Percentiles rank a stretch among this genome's conserved stretches.
phyloP scores from a whole-genome alignment of 2,888 invertebrate genomes.

The Drosophila lacicola region DNA sequence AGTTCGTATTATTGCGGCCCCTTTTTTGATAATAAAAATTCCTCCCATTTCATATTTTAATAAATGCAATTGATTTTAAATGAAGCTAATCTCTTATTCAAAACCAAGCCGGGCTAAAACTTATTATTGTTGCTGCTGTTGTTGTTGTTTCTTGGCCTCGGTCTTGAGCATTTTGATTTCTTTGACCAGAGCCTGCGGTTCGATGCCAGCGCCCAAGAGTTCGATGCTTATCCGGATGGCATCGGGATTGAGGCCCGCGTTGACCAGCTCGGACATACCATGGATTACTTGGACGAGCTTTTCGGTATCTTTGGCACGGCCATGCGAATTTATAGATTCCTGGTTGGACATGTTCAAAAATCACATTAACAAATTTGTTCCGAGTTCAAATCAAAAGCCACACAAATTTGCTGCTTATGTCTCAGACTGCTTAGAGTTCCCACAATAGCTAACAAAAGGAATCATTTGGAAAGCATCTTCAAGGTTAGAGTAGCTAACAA shows the following conservation, averaged over 20 bases:
- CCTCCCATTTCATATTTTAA: not conserved
- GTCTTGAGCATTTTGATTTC: conserved; percentile 19
- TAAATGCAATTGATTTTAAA: conserved; percentile 6
- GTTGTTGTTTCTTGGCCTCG: not conserved
- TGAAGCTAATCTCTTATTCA: not conserved
- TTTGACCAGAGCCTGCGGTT: conserved; percentile 5
- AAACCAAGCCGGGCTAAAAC: not conserved
- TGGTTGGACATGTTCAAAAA: not conserved
- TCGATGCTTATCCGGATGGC: conserved; percentile 21
- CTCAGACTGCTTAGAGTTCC: not conserved
- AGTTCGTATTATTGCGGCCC: conserved; percentile 7
- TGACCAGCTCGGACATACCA: conserved; percentile 26
- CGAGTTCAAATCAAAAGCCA: not conserved
- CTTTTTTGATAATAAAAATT: conserved; percentile 2
- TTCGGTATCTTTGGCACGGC: not conserved
- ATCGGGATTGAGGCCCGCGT: conserved; percentile 37
- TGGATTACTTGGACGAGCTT: conserved; percentile 6
- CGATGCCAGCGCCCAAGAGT: conserved; percentile 21
- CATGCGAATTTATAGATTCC: not conserved
- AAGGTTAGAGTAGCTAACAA: no score
- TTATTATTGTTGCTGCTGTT: not conserved
- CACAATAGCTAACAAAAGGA: not conserved
- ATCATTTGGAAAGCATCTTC: no score
- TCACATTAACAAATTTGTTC: not conserved
- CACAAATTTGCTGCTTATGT: not conserved